A percentile compares a stretch with the other conserved stretches of the same genome.
Conservation (phyloP, 2,113 vertebrate species). For the Girardinichthys multiradiatus region DNA sequence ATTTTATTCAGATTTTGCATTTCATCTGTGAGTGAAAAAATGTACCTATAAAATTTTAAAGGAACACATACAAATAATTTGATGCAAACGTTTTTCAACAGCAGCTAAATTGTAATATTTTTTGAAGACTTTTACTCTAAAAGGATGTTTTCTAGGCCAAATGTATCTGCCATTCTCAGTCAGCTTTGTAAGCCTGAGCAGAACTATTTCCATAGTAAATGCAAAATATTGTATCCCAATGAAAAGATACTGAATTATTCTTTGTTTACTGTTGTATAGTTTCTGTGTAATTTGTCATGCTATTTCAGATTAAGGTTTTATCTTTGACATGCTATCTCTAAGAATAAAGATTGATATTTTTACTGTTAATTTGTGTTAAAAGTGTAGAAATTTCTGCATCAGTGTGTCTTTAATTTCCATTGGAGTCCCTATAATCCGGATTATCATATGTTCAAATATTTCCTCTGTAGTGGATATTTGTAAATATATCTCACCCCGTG, state of each 20-base stretch:
- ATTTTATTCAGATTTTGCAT: slow-evolving; percentile 22
- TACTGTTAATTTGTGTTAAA: slow-evolving; percentile 62
- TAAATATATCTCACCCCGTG: too few relatives aligned
- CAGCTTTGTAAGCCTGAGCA: slow-evolving; percentile 2
- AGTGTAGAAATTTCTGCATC: not conserved
- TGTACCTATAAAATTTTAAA: slow-evolving; percentile 22
- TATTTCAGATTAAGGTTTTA: slow-evolving; percentile 79
- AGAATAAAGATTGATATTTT: slow-evolving; percentile 93
- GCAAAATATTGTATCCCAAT: slow-evolving; percentile 30
- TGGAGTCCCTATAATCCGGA: not conserved
- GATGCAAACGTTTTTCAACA: slow-evolving; percentile 2
- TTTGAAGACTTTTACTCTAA: slow-evolving; percentile 3
- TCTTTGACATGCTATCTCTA: slow-evolving; percentile 92
- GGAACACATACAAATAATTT: not conserved
- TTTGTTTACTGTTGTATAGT: slow-evolving; percentile 85
- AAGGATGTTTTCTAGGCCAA: slow-evolving; percentile 25
- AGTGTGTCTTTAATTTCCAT: not conserved
- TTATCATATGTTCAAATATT: too few relatives aligned
- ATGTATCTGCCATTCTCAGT: slow-evolving; percentile 16
- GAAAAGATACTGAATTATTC: slow-evolving; percentile 44
- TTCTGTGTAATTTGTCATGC: slow-evolving; percentile 89
- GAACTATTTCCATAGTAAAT: slow-evolving; percentile 18
- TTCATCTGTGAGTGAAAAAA: not conserved
- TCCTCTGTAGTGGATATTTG: too few relatives aligned
- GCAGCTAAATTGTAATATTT: not conserved